Base-by-base conservation (phyloP, 2,113 vertebrate genomes). In the Neogale vison region DNA sequence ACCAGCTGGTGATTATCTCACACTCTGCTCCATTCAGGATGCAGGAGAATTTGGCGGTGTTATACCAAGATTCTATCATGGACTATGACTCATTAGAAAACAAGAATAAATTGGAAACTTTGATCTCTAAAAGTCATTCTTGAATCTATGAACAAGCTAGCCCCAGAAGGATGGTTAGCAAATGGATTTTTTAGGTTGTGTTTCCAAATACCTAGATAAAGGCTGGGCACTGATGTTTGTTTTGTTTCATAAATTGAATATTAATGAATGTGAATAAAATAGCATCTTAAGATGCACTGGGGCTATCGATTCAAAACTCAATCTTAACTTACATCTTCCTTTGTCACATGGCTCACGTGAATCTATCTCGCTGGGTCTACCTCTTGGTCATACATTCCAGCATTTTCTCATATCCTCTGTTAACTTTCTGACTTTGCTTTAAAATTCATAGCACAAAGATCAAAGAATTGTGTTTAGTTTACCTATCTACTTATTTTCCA, bases 271-370 rank as follows among this genome's bases (percentile, higher is more conserved):
- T 69, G 67, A 69, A 69, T 69, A 69, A 69, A 69, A 69, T 36
- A 20, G 36, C 18, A 36, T 36, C 67, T 69, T 69, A 69, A 20
- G 65, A 8, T 36, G 45, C 29, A 20, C 4, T 91, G 24, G 50
- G 55, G 67, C 20, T 79, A 29, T 31, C 92, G 47, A 92, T 52
- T 84, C 61, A 79, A 87, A 93, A 15, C 20, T 84, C 57, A 84
- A 57, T 69, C n/a, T 91, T 74, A 89, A 88, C 77, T 87, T 88
- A 96, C 95, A 85, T 57, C 42, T n/a, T 87, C 21, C 76, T 85
- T 81, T 87, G 45, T 83, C 42, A 80, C 3, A 63, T n/a, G 29
- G 21, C 5, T 96, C 63, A 63, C 20, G n/a, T 81, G 72, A 97
- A 74, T 92, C 57, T 85, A 1, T 50, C n/a, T 90, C 57, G 23